A percentile compares a stretch with the other conserved stretches of the same genome.
Conservation (phyloP, 2,888 invertebrate species). For the Venusia cambrica region DNA sequence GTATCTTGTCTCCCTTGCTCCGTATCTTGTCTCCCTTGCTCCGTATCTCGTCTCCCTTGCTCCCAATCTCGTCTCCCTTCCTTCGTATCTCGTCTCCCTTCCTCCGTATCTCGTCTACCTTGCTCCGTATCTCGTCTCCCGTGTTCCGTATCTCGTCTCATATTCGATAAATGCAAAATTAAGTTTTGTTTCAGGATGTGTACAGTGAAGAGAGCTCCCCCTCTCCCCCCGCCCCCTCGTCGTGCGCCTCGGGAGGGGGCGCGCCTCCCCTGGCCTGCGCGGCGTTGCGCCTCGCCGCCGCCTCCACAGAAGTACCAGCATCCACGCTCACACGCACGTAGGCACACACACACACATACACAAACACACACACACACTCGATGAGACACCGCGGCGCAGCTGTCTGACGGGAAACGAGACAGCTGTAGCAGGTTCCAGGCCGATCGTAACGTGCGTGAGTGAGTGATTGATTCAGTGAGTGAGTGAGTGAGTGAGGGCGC, state of each 20-base stretch:
- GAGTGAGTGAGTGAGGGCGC: no score
- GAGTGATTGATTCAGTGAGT: no score
- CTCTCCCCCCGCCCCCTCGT: constrained; percentile 71
- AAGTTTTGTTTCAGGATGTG: constrained; percentile 26
- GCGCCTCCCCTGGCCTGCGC: constrained; percentile 50
- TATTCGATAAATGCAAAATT: no score
- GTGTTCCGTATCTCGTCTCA: no score
- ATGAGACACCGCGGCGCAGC: constrained; percentile 24
- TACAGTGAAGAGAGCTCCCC: constrained; percentile 18
- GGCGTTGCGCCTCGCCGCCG: constrained; percentile 61
- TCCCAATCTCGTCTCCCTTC: no score
- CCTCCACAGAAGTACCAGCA: constrained; percentile 40
- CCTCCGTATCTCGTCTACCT: no score
- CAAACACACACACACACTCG: constrained; percentile 34
- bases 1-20: no score
- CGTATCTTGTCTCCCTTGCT: no score
- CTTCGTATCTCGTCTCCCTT: no score
- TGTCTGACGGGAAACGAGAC: neutral
- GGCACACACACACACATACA: constrained; percentile 40
- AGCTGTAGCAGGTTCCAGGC: neutral
- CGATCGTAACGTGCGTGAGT: neutral
- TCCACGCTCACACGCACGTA: constrained; percentile 38
- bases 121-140: no score
- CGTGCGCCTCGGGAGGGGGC: no score
- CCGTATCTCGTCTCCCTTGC: no score